Evolutionary conservation across 2,113 vertebrate genomes (phyloP).

Genomic region (Tichodroma muraria): DNA sequence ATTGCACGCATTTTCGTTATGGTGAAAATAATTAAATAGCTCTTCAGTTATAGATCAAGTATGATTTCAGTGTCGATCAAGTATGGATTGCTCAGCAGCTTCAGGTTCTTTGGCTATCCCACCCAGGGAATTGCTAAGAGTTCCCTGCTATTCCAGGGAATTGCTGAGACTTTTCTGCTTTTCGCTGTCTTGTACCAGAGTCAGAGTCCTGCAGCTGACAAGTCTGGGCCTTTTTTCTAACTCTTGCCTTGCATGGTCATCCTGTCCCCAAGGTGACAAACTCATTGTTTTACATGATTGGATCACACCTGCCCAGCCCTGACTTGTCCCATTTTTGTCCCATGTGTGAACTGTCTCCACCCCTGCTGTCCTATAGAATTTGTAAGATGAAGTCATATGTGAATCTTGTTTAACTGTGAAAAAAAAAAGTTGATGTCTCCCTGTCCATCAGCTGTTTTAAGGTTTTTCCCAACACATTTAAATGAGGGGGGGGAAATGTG

Average conservation of each 20-base stretch:
- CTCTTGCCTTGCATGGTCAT: not conserved
- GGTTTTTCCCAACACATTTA: not conserved
- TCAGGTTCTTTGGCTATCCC: not conserved
- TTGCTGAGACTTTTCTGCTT: not conserved
- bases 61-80: not conserved
- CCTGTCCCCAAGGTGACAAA: not conserved
- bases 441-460: not conserved
- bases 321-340: not conserved
- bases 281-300: not conserved
- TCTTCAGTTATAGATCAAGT: not conserved
- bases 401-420: not conserved
- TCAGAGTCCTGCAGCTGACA: not conserved
- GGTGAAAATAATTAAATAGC: not conserved
- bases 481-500: not conserved
- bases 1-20: not conserved
- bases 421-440: not conserved
- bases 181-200: not conserved
- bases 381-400: not conserved
- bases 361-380: not conserved
- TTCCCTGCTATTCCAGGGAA: not conserved
- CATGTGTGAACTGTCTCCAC: not conserved
- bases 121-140: not conserved
- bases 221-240: not conserved
- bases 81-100: not conserved
- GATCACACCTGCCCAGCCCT: not conserved